A percentile compares a stretch with the other conserved stretches of the same genome.
Evolutionary conservation across 2,888 invertebrate species (phyloP).

Genomic region (Drosophila setosimentum): DNA sequence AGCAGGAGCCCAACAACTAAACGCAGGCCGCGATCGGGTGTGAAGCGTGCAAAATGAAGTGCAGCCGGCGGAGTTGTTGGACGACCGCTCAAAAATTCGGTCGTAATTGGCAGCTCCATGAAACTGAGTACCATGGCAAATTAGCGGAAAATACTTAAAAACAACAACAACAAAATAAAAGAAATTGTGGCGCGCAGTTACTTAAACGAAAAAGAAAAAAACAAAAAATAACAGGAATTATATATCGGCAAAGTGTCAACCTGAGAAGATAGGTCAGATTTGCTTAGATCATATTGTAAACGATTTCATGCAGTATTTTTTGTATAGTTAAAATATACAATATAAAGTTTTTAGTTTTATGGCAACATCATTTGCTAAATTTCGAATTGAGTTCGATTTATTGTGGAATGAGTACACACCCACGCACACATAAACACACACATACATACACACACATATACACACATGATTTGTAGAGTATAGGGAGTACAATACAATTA

Average conservation of each 20-base stretch:
- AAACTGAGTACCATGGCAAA: conserved; percentile 42
- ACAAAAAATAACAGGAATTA: conserved; percentile 45
- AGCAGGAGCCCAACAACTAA: conserved; percentile 80
- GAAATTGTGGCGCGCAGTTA: conserved; percentile 62
- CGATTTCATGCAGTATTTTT: conserved; percentile 77
- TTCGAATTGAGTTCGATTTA: conserved; percentile 67
- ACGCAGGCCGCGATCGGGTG: conserved; percentile 22
- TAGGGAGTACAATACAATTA: conserved; percentile 63
- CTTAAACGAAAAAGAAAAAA: conserved; percentile 46
- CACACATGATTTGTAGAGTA: conserved; percentile 47
- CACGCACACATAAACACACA: conserved; percentile 25
- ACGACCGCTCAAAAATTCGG: conserved; percentile 37
- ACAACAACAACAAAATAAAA: background rate
- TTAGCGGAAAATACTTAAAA: conserved; percentile 64
- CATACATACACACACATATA: conserved; percentile 20
- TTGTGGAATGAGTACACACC: conserved; percentile 31
- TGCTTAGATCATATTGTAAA: conserved; percentile 60
- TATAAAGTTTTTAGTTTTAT: conserved; percentile 66
- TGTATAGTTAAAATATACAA: conserved; percentile 79
- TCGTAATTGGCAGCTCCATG: conserved; percentile 62
- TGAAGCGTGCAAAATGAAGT: conserved; percentile 6
- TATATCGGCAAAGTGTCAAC: conserved; percentile 29
- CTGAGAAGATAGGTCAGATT: conserved; percentile 26
- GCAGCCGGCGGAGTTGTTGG: conserved; percentile 62
- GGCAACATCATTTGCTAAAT: conserved; percentile 36